Base-by-base conservation (phyloP, 2,797 vertebrate species). In the Manis pentadactyla region DNA sequence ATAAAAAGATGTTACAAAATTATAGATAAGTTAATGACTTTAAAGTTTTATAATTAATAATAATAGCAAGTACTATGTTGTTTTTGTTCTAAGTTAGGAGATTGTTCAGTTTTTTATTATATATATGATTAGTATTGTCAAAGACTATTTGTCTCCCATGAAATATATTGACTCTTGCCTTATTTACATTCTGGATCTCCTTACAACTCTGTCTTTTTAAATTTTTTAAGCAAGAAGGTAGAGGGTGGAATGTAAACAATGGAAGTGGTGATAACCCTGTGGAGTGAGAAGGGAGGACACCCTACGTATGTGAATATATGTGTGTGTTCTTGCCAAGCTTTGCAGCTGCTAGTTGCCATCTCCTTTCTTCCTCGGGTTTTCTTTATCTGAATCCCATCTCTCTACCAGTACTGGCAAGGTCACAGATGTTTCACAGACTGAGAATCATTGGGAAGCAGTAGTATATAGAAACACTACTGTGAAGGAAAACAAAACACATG, bases 401-500 rank as follows among this genome's bases (percentile, higher is more conserved):
- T 39, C 71, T 57, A 12, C 31, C n/a, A 34, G 19, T n/a, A 39
- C 78, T 89, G 69, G 34, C 53, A 95, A 66, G 68, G 83, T 68
- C 93, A 78, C 71, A 88, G 88, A 39, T 77, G 64, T 86, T 86
- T 95, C 87, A 42, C 51, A 89, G 90, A 46, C 81, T 71, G 14
- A 57, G 55, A 94, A 74, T 75, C 77, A 53, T 55, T 87, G 87
- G 49, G 85, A 92, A 97, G 96, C 8, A 23, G 9, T 51, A 12
- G 27, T 25, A 57, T 46, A 83, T 19, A 73, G 53, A 88, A 95
- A 96, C n/a, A 85, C 15, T 17, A 63, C 10, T 8, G 11, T 53
- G 17, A 29, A 92, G 25, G 46, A 71, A 95, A 97, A 92, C 63
- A 94, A 87, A 68, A 83, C 85, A 92, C 92, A 88, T 82, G 87